A percentile compares a stretch with the other conserved stretches of the same genome.
Conservation (phyloP, 2,113 vertebrate genomes). For the Aepyceros melampus region DNA sequence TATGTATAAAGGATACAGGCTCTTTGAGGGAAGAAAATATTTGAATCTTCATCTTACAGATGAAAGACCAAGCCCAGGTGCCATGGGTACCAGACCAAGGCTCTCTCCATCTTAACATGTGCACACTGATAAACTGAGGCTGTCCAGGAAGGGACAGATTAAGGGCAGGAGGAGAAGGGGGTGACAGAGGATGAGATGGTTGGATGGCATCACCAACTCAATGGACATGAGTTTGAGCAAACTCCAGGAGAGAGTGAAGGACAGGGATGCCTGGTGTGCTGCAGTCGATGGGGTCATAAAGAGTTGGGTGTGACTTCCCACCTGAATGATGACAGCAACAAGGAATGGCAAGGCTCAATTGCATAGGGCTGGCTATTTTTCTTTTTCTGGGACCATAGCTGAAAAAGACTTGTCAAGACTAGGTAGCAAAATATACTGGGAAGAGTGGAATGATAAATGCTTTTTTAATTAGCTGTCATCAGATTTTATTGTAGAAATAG, state of each 20-base stretch:
- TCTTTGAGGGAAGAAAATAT: background rate
- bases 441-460: background rate
- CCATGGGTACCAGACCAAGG: background rate
- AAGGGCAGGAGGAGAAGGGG: background rate
- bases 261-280: background rate
- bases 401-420: background rate
- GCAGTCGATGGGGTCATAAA: background rate
- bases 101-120: background rate
- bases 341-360: background rate
- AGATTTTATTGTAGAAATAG: background rate
- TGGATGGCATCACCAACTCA: background rate
- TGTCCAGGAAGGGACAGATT: background rate
- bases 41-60: background rate
- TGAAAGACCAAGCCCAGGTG: background rate
- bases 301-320: background rate
- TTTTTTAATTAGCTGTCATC: background rate
- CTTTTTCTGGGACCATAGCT: background rate
- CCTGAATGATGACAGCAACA: background rate
- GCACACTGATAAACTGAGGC: accelerated
- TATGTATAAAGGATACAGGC: background rate
- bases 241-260: background rate
- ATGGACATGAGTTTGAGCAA: background rate
- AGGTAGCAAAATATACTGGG: background rate
- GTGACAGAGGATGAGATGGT: background rate
- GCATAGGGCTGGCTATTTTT: background rate